Evolutionary conservation across 2,888 invertebrate species (phyloP).

Genomic region (Euspilapteryx auroguttella): DNA sequence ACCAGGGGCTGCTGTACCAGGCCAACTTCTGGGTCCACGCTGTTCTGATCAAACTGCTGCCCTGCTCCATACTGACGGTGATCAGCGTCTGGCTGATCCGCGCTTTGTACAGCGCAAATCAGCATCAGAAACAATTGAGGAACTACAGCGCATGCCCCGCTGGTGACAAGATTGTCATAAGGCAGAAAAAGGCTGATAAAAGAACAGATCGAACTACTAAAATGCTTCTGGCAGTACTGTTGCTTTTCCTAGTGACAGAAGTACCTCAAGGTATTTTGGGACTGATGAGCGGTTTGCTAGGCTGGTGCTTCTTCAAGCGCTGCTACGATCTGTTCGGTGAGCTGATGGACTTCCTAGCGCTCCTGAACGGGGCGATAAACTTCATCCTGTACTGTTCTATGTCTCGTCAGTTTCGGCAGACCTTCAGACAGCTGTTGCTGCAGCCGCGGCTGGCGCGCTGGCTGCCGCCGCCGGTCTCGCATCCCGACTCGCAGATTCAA

Average conservation of each 20-base stretch:
- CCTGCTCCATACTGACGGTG: conserved; percentile 75
- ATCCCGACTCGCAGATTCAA: conserved; percentile 66
- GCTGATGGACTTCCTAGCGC: conserved; percentile 85
- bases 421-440: conserved; percentile 72
- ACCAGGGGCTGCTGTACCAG: conserved; percentile 63
- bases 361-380: conserved; percentile 90
- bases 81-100: conserved; percentile 71
- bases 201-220: conserved; percentile 86
- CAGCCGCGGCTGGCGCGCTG: conserved; percentile 65
- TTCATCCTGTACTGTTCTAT: conserved; percentile 93
- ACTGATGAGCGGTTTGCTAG: conserved; percentile 68
- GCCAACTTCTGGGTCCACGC: conserved; percentile 82
- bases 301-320: conserved; percentile 72
- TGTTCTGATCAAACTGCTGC: conserved; percentile 77
- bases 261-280: conserved; percentile 82
- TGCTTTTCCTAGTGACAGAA: conserved; percentile 86
- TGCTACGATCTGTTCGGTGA: conserved; percentile 85
- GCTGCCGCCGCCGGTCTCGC: conserved; percentile 57
- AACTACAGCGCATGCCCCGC: conserved; percentile 63
- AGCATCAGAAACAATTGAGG: conserved; percentile 70
- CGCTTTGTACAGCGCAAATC: conserved; percentile 75
- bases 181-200: conserved; percentile 66
- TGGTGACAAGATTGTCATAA: conserved; percentile 39
- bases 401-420: conserved; percentile 89
- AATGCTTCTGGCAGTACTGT: conserved; percentile 84